phyloP scores from a whole-genome alignment of 2,797 vertebrate species.

The Carduelis carduelis region DNA sequence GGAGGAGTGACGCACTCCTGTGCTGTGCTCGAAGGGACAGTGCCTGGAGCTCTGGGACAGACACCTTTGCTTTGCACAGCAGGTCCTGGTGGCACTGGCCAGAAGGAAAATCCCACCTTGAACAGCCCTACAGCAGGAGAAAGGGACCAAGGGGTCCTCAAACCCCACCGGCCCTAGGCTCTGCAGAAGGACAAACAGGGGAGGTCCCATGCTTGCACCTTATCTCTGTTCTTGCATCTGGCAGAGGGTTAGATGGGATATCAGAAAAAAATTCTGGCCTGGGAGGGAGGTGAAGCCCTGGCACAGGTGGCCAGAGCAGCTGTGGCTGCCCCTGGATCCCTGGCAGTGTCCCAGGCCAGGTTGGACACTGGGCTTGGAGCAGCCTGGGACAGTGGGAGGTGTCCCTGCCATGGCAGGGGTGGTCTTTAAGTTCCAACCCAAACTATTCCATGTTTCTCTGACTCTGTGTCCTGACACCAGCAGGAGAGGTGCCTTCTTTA shows the following conservation, averaged over 20 bases:
- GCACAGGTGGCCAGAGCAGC: background rate
- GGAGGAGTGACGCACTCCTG: background rate
- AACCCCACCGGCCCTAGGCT: rapidly evolving
- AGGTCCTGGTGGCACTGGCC: background rate
- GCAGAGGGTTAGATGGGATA: background rate
- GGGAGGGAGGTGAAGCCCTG: rapidly evolving
- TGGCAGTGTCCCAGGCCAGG: rapidly evolving
- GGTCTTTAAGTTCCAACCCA: background rate
- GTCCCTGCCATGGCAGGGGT: background rate
- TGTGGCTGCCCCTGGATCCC: background rate
- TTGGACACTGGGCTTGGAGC: rapidly evolving
- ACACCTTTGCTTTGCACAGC: background rate
- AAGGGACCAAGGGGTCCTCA: background rate
- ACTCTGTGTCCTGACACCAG: background rate
- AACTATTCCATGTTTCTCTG: background rate
- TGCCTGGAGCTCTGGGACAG: background rate
- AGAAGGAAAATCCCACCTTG: background rate
- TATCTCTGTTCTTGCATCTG: background rate
- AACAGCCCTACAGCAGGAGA: background rate
- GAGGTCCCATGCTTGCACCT: background rate
- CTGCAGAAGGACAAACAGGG: background rate
- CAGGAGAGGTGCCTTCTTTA: background rate
- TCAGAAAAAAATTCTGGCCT: rapidly evolving
- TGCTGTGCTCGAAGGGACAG: background rate
- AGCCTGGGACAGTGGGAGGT: rapidly evolving